Conservation (phyloP, 2,888 invertebrate genomes). For the Xanthia icteritia region DNA sequence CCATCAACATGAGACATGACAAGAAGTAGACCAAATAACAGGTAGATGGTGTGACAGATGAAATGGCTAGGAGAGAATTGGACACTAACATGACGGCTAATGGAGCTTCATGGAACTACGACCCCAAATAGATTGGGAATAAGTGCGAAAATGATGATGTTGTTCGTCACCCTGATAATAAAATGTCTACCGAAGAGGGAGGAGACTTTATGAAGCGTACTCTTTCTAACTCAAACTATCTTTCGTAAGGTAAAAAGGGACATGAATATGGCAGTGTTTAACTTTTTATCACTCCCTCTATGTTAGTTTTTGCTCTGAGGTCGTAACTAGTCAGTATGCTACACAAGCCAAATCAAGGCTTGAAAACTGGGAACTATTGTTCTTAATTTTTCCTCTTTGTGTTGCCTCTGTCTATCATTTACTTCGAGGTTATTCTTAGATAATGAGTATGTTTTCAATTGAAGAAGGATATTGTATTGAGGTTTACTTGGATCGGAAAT, state of each 20-base stretch:
- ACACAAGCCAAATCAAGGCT: conserved; percentile 29
- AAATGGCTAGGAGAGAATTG: background rate
- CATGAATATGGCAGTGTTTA: background rate
- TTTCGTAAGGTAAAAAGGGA: background rate
- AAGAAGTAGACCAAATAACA: background rate
- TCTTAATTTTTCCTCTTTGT: conserved; percentile 50
- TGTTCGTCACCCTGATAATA: background rate
- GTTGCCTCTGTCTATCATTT: conserved; percentile 49
- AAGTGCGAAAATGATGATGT: background rate
- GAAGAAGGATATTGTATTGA: conserved; percentile 17
- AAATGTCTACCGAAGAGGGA: background rate
- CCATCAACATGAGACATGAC: no score
- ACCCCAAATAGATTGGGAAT: background rate
- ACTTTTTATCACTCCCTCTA: background rate
- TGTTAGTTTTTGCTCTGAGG: conserved; percentile 24
- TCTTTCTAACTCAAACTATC: background rate
- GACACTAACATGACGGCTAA: background rate
- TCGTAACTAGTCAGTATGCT: conserved; percentile 60
- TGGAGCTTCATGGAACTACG: no score
- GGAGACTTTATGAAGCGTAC: background rate
- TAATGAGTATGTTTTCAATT: conserved; percentile 23
- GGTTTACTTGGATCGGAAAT: background rate
- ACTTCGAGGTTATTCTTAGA: conserved; percentile 36
- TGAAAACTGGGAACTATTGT: conserved; percentile 29
- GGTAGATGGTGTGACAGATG: background rate